A percentile compares a stretch with the other conserved stretches of the same genome.
phyloP scores from a whole-genome alignment of 1,140 invertebrate genomes.

The Lineus longissimus region DNA sequence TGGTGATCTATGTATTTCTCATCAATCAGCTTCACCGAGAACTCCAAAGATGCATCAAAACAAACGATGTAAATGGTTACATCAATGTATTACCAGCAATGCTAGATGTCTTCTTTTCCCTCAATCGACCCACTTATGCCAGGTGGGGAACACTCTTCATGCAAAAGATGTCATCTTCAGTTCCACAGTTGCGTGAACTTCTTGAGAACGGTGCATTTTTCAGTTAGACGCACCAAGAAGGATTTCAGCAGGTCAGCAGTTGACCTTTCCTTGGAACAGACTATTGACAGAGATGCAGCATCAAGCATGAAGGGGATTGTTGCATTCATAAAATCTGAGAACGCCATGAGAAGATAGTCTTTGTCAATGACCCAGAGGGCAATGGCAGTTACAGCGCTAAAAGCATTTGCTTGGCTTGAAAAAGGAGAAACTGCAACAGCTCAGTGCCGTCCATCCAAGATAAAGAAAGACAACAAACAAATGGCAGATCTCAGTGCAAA shows the following conservation, averaged over 20 bases:
- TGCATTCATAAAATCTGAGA: not conserved
- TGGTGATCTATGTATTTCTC: not conserved
- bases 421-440: not conserved
- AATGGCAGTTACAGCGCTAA: not conserved
- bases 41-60: not conserved
- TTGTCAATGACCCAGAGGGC: not conserved
- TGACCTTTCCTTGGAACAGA: slow-evolving; percentile 1
- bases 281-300: not conserved
- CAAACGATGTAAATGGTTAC: not conserved
- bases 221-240: not conserved
- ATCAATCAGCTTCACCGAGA: not conserved
- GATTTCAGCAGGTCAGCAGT: not conserved
- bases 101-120: not conserved
- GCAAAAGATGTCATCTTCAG: not conserved
- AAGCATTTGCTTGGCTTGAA: not conserved
- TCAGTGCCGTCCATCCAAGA: not conserved
- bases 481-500: too few species aligned
- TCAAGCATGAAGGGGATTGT: not conserved
- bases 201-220: not conserved
- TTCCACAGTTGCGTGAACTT: not conserved
- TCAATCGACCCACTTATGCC: not conserved
- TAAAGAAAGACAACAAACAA: not conserved
- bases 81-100: not conserved
- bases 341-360: not conserved
- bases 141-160: not conserved